Percentiles rank a stretch among this genome's conserved stretches.
phyloP scores from a whole-genome alignment of 2,113 vertebrate species.

The Ictidomys tridecemlineatus region DNA sequence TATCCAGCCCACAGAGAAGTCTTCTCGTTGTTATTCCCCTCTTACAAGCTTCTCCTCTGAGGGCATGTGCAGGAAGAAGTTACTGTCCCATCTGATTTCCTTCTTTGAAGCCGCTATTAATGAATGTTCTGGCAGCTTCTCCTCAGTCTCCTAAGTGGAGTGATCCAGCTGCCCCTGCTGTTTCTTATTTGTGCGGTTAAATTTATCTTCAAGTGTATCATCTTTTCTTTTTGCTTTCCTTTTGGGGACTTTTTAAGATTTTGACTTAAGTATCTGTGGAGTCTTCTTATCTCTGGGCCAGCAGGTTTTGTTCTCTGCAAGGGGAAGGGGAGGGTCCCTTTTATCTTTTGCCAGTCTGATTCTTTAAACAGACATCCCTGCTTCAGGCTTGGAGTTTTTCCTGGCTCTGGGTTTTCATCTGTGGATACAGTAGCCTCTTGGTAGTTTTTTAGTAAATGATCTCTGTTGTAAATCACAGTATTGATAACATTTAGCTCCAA shows the following conservation, averaged over 20 bases:
- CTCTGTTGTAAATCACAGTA: constrained; percentile 16
- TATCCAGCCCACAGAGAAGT: constrained; percentile 92
- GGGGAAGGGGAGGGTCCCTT: background rate
- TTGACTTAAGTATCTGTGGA: background rate
- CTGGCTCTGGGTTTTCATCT: background rate
- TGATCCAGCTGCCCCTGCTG: background rate
- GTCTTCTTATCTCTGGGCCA: constrained; percentile 3
- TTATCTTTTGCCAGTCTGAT: constrained; percentile 30
- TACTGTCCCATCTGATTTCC: background rate
- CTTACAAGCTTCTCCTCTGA: constrained; percentile 89
- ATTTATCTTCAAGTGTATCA: constrained; percentile 44
- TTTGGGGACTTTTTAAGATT: background rate
- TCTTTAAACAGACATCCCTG: background rate
- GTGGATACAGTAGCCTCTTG: background rate
- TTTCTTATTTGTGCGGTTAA: constrained; percentile 7
- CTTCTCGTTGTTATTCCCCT: constrained; percentile 92
- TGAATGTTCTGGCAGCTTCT: background rate
- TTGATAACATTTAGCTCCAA: background rate
- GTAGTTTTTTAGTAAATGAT: background rate
- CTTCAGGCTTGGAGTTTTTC: constrained; percentile 40
- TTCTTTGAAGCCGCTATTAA: background rate
- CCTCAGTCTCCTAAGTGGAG: background rate
- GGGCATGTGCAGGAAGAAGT: background rate
- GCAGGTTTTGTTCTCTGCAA: background rate
- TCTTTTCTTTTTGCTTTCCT: constrained; percentile 32